Evolutionary conservation across 2,797 vertebrate genomes (phyloP), one percentile per base, ranked within the genome.

Genomic region (Sebastes taczanowskii): DNA sequence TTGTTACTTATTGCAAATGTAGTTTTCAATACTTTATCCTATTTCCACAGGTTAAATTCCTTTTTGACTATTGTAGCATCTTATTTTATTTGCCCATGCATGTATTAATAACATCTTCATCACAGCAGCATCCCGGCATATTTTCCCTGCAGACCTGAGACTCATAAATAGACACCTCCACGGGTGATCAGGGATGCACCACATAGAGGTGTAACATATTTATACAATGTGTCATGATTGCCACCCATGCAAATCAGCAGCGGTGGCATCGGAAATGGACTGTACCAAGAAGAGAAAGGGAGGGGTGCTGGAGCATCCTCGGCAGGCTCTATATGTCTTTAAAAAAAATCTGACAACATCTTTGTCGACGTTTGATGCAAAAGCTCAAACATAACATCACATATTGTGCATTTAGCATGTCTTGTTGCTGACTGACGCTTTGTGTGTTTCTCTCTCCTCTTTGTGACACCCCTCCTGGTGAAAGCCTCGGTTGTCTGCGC

Each of bases 181-280:
- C 14, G 25, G 78, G 16, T 27, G 85, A 66, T 80, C 27, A 11
- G 58, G 61, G 67, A 38, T 29, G 42, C 11, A 67, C n/a, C 62
- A 74, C 79, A 71, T 14, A 16, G 80, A 89, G 77, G 85, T 89
- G 86, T 77, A 88, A 90, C 89, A 89, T 91, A 87, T 89, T 89
- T 82, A 75, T 74, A 81, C 84, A 88, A 82, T 74, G 85, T 92
- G 92, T 90, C 90, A 93, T 87, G 81, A 91, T 88, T 86, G 69
- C 84, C 84, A 77, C 83, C 89, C 77, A 85, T 88, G 91, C 86
- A 89, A 87, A 89, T 85, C 69, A 90, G 65, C 75, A 83, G 86
- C 87, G 75, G 88, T 81, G 88, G 78, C 75, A 88, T 92, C 89
- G 90, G 91, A 91, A 92, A 82, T 87, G 91, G 94, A 91, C 88